phyloP scores from a whole-genome alignment of 2,797 vertebrate species.

The Hapalemur alaotrensis region DNA sequence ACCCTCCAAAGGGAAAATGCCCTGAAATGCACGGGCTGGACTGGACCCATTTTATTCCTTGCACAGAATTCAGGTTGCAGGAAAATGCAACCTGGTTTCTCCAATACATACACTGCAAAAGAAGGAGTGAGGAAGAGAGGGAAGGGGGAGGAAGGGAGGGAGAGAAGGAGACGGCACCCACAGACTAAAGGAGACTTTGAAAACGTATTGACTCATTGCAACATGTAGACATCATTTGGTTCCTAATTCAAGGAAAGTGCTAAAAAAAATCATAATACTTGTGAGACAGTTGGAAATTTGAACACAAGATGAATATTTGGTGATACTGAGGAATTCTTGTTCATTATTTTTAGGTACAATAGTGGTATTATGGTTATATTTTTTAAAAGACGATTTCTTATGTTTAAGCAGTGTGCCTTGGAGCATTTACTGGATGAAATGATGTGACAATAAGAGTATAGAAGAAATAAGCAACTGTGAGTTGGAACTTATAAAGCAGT shows the following conservation, averaged over 20 bases:
- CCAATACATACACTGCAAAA: background rate
- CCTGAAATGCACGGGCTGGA: background rate
- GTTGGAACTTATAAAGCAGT: background rate
- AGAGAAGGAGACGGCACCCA: background rate
- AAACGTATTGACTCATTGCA: background rate
- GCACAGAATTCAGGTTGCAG: background rate
- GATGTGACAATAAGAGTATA: background rate
- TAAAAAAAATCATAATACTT: background rate
- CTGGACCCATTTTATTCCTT: too few relatives aligned
- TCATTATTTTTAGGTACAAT: background rate
- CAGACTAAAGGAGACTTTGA: background rate
- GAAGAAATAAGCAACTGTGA: background rate
- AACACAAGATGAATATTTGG: background rate
- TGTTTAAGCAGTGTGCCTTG: background rate
- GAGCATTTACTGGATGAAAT: background rate
- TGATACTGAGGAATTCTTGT: background rate
- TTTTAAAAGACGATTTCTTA: background rate
- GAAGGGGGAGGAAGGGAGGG: background rate
- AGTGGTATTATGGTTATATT: background rate
- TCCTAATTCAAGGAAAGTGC: background rate
- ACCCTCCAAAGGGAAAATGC: background rate
- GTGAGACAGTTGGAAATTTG: background rate
- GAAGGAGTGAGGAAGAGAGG: fast-evolving
- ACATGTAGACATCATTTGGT: background rate
- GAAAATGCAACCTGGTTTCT: background rate